Percentiles rank a stretch among this genome's conserved stretches.
phyloP scores from a whole-genome alignment of 2,888 invertebrate species.

The Malacosoma neustria region DNA sequence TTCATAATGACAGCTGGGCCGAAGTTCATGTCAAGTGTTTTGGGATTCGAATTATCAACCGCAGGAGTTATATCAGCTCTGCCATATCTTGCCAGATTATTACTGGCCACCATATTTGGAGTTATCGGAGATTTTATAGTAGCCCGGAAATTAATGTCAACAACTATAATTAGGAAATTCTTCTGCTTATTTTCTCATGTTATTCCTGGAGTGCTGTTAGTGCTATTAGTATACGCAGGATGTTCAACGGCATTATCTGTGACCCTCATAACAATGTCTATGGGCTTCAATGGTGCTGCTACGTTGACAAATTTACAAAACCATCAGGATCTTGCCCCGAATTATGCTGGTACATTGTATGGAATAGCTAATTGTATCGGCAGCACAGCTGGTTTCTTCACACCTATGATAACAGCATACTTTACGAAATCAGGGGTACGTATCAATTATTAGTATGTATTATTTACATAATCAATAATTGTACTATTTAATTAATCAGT shows the following conservation, averaged over 20 bases:
- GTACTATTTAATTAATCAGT: too few relatives aligned
- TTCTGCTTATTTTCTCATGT: constrained; percentile 78
- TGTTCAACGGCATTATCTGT: constrained; percentile 77
- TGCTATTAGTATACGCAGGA: constrained; percentile 75
- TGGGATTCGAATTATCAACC: constrained; percentile 81
- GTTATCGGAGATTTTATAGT: constrained; percentile 78
- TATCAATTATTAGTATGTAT: constrained; percentile 11
- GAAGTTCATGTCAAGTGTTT: constrained; percentile 81
- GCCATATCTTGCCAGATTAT: constrained; percentile 81
- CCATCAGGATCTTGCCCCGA: constrained; percentile 85
- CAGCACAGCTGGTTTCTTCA: constrained; percentile 81
- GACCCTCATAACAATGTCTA: constrained; percentile 77
- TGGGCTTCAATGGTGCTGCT: constrained; percentile 79
- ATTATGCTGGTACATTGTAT: constrained; percentile 84
- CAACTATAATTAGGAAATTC: constrained; percentile 73
- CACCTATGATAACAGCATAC: constrained; percentile 82
- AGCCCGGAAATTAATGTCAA: constrained; percentile 48
- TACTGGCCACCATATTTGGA: constrained; percentile 82
- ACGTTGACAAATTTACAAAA: constrained; percentile 77
- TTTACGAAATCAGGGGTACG: constrained; percentile 73
- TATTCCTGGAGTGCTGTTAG: constrained; percentile 66
- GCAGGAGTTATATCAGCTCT: constrained; percentile 82
- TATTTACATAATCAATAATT: too few relatives aligned
- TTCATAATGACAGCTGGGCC: constrained; percentile 86
- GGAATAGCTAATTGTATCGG: constrained; percentile 86